phyloP scores from a whole-genome alignment of 2,888 invertebrate species.

The Chirona hameri region DNA sequence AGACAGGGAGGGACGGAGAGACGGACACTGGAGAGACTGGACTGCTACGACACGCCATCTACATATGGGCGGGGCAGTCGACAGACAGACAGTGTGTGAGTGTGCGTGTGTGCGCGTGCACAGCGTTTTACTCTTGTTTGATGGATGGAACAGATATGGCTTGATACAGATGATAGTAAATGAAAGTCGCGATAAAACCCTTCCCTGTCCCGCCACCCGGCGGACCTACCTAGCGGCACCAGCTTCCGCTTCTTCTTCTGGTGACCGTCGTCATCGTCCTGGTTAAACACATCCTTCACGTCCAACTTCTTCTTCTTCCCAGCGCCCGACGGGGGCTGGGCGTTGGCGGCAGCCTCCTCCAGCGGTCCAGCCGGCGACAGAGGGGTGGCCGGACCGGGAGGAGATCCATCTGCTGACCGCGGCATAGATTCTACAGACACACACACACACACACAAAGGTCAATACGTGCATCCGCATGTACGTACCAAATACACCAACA shows the following conservation, averaged over 20 bases:
- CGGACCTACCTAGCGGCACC: conserved; percentile 62
- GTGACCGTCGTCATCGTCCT: conserved; percentile 60
- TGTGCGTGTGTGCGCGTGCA: too few species aligned
- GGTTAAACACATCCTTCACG: conserved; percentile 79
- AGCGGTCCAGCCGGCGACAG: neutral
- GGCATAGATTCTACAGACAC: neutral
- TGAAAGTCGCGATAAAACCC: too few species aligned
- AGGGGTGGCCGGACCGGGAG: neutral
- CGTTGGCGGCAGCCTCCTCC: neutral
- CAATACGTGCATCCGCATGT: neutral
- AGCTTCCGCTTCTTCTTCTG: conserved; percentile 57
- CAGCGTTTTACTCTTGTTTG: too few species aligned
- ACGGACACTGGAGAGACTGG: too few species aligned
- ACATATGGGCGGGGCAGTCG: too few species aligned
- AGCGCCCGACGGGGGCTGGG: neutral
- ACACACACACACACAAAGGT: neutral
- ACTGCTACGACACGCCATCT: too few species aligned
- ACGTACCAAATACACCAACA: too few species aligned
- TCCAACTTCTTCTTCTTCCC: conserved; percentile 64
- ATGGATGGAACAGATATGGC: too few species aligned
- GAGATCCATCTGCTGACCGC: neutral
- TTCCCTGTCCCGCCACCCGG: too few species aligned
- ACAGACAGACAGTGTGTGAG: too few species aligned
- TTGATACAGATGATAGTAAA: too few species aligned
- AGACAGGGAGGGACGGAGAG: too few species aligned